Percentiles rank a stretch among this genome's conserved stretches.
Evolutionary conservation across 2,797 vertebrate genomes (phyloP).

Genomic region (Pempheris klunzingeri): DNA sequence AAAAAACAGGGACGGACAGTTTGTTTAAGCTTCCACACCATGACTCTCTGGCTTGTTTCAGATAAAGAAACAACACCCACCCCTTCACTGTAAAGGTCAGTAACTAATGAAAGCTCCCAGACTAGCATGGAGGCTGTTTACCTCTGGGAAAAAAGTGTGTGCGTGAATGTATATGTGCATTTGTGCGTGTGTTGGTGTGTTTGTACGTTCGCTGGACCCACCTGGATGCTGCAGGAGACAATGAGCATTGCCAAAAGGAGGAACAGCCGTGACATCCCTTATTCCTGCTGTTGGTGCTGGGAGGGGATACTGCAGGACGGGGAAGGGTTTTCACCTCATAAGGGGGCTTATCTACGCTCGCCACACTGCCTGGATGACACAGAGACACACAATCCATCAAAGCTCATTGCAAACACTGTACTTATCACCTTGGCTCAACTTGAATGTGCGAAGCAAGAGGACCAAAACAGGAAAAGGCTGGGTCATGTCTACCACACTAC

Average conservation of each 20-base stretch:
- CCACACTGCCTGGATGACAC: slow-evolving; percentile 82
- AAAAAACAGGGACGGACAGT: slow-evolving; percentile 6
- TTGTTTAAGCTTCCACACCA: slow-evolving; percentile 43
- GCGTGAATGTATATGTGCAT: not conserved
- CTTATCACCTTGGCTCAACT: slow-evolving; percentile 40
- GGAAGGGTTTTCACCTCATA: slow-evolving; percentile 83
- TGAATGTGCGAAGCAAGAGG: slow-evolving; percentile 29
- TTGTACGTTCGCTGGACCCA: slow-evolving; percentile 57
- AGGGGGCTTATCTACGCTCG: slow-evolving; percentile 77
- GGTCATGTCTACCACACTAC: slow-evolving; percentile 18
- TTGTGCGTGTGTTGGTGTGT: slow-evolving; percentile 19
- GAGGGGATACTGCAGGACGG: slow-evolving; percentile 73
- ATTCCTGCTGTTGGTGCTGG: slow-evolving; percentile 75
- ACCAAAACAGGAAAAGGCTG: slow-evolving; percentile 62
- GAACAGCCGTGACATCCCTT: slow-evolving; percentile 89
- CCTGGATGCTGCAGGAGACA: slow-evolving; percentile 85
- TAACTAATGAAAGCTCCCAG: slow-evolving; percentile 19
- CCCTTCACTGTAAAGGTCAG: slow-evolving; percentile 28
- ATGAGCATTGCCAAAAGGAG: slow-evolving; percentile 83
- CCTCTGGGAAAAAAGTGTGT: slow-evolving; percentile 3
- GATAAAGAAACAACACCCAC: slow-evolving; percentile 17
- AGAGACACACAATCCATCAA: slow-evolving; percentile 75
- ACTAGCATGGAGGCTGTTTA: slow-evolving; percentile 5
- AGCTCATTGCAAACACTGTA: slow-evolving; percentile 54
- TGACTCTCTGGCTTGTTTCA: slow-evolving; percentile 46